phyloP scores from a whole-genome alignment of 2,113 vertebrate species.

The Caranx melampygus region DNA sequence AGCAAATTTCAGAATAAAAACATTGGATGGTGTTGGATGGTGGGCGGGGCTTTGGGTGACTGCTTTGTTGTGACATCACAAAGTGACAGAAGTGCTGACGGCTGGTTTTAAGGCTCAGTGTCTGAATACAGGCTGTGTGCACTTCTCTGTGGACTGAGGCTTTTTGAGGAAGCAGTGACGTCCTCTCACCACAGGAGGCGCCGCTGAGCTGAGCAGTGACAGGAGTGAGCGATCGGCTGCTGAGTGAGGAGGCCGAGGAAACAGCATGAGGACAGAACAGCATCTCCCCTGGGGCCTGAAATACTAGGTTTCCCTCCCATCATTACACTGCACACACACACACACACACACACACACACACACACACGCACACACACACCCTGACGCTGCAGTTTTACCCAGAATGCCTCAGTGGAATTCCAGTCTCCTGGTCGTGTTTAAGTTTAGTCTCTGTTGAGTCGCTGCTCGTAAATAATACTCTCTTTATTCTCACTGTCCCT shows the following conservation, averaged over 20 bases:
- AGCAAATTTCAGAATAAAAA: too few species aligned
- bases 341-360: slow-evolving; percentile 40
- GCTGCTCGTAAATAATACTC: slow-evolving; percentile 53
- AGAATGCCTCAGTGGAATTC: slow-evolving; percentile 58
- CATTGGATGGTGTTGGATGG: too few species aligned
- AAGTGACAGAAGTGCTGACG: too few species aligned
- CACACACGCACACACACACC: slow-evolving; percentile 30
- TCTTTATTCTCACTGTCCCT: slow-evolving; percentile 36
- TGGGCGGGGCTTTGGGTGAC: too few species aligned
- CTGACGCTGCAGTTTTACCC: slow-evolving; percentile 59
- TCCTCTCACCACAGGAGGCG: too few species aligned
- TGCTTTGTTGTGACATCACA: too few species aligned
- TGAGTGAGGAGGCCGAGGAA: slow-evolving; percentile 10
- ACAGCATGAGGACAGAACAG: slow-evolving; percentile 21
- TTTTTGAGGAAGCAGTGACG: too few species aligned
- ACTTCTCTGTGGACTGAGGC: too few species aligned
- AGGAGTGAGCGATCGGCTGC: too few species aligned
- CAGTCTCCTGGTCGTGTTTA: slow-evolving; percentile 50
- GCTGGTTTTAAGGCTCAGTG: too few species aligned
- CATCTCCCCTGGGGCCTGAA: slow-evolving; percentile 52
- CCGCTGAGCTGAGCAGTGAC: too few species aligned
- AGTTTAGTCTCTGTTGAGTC: slow-evolving; percentile 62
- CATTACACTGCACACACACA: slow-evolving; percentile 30
- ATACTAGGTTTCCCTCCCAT: slow-evolving; percentile 63
- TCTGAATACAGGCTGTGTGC: too few species aligned